phyloP scores from a whole-genome alignment of 2,113 vertebrate genomes.

The Lampris megalopsis region DNA sequence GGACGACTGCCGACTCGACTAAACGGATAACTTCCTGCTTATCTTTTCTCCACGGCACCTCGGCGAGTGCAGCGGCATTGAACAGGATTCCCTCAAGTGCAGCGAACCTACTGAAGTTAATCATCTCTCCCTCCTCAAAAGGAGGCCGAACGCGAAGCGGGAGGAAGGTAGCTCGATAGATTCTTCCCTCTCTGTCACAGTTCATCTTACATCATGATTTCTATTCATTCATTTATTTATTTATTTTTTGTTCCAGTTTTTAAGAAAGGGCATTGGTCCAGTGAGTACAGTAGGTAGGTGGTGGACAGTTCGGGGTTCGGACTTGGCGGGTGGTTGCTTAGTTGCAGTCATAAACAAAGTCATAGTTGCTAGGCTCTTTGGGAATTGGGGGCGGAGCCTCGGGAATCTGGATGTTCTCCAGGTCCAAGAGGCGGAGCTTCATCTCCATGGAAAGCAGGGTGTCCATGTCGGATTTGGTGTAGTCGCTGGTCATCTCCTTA shows the following conservation, averaged over 20 bases:
- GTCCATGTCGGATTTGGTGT: constrained; percentile 94
- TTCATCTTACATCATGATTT: constrained; percentile 52
- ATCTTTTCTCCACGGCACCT: constrained; percentile 56
- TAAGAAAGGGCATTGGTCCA: constrained; percentile 77
- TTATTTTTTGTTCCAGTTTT: constrained; percentile 78
- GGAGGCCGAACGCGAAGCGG: constrained; percentile 66
- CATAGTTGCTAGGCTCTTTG: constrained; percentile 99
- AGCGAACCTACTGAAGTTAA: constrained; percentile 52
- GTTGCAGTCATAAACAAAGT: constrained; percentile 99
- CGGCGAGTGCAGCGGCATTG: constrained; percentile 32
- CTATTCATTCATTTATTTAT: constrained; percentile 50
- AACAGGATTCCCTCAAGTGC: constrained; percentile 53
- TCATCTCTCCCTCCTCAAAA: constrained; percentile 48
- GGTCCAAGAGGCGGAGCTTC: constrained; percentile 97
- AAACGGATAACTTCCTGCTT: constrained; percentile 49
- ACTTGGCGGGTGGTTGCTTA: constrained; percentile 74
- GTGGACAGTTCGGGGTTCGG: constrained; percentile 12
- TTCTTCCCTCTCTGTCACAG: constrained; percentile 65
- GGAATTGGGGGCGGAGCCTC: constrained; percentile 97
- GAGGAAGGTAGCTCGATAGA: constrained; percentile 58
- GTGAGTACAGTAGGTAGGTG: constrained; percentile 71
- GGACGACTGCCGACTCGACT: constrained; percentile 33
- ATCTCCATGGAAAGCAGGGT: constrained; percentile 99
- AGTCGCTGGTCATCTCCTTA: constrained; percentile 98
- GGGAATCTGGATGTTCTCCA: constrained; percentile 99